phyloP scores from a whole-genome alignment of 2,113 vertebrate genomes.

The Nesoenas mayeri region DNA sequence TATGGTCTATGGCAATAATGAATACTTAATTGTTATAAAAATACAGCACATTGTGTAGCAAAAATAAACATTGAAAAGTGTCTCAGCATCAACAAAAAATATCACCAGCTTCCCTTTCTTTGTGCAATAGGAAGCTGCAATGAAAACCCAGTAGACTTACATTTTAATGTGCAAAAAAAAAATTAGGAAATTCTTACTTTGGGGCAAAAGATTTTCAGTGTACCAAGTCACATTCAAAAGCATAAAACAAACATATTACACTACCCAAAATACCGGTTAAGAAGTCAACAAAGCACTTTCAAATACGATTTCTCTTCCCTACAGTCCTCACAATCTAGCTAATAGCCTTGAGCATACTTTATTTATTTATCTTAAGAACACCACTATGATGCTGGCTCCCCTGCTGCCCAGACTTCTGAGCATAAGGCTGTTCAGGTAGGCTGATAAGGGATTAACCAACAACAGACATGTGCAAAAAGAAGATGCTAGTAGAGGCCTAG shows the following conservation, averaged over 20 bases:
- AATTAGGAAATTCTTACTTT: neutral
- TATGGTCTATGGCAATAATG: neutral
- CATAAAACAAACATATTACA: accelerated
- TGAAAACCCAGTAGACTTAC: neutral
- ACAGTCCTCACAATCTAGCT: neutral
- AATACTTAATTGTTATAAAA: conserved; percentile 28
- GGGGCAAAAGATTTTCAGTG: neutral
- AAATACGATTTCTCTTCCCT: neutral
- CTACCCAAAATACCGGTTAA: neutral
- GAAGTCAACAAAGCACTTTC: neutral
- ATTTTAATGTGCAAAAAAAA: neutral
- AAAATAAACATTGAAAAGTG: neutral
- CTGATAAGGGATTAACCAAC: neutral
- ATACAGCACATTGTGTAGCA: neutral
- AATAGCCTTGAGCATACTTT: neutral
- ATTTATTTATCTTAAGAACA: neutral
- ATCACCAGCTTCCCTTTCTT: neutral
- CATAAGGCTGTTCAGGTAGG: neutral
- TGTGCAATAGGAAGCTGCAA: neutral
- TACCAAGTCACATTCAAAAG: neutral
- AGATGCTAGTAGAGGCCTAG: neutral
- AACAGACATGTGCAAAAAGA: neutral
- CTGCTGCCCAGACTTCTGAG: neutral
- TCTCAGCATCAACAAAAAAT: neutral
- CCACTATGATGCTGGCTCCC: neutral